phyloP scores from a whole-genome alignment of 2,888 invertebrate genomes.

The Synanthedon formicaeformis region DNA sequence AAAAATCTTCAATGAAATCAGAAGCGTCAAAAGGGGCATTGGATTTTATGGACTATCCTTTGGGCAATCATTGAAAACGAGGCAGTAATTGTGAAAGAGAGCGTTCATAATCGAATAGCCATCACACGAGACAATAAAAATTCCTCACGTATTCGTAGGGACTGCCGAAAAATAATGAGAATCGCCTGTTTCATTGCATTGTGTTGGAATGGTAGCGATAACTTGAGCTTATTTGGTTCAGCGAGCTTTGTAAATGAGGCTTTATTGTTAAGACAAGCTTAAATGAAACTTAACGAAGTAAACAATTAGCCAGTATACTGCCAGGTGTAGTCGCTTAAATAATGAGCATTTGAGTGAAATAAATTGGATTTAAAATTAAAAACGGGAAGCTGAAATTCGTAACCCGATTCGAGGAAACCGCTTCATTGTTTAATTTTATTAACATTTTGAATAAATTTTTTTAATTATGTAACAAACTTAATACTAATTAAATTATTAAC shows the following conservation, averaged over 20 bases:
- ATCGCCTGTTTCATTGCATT: not conserved
- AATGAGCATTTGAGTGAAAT: too few species aligned
- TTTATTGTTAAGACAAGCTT: not conserved
- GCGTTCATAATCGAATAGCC: conserved; percentile 3
- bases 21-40: conserved; percentile 6
- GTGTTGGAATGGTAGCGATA: not conserved
- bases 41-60: conserved; percentile 3
- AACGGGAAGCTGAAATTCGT: too few species aligned
- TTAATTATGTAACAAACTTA: too few species aligned
- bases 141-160: conserved; percentile 3
- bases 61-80: conserved; percentile 4
- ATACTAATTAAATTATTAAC: too few species aligned
- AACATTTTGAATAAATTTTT: too few species aligned
- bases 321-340: not conserved
- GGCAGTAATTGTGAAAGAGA: conserved; percentile 1
- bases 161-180: not conserved
- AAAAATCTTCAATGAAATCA: conserved; percentile 9
- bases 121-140: conserved; percentile 5
- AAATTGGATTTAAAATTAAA: too few species aligned
- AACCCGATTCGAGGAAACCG: too few species aligned
- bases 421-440: too few species aligned
- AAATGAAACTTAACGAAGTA: not conserved
- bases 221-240: not conserved
- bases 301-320: not conserved
- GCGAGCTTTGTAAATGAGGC: not conserved